phyloP scores from a whole-genome alignment of 2,888 invertebrate genomes.

The Clistopyga incitator region DNA sequence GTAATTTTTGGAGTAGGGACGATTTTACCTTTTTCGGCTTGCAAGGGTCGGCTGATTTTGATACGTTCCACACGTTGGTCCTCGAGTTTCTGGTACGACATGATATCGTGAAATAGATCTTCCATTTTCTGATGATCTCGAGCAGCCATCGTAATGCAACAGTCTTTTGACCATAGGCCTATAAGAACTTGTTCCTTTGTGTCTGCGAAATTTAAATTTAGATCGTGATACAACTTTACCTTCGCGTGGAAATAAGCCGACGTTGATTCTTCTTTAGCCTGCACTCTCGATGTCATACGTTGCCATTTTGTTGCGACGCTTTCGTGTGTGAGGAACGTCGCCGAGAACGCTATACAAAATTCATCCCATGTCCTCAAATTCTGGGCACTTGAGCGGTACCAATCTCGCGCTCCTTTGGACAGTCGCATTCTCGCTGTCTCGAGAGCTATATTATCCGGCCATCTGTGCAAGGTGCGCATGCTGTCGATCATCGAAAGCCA shows the following conservation, averaged over 20 bases:
- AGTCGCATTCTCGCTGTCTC: conserved; percentile 32
- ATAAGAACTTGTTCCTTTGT: not conserved
- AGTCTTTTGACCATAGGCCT: conserved; percentile 28
- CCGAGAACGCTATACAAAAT: not conserved
- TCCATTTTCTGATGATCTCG: conserved; percentile 10
- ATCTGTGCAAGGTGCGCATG: conserved; percentile 33
- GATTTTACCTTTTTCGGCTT: too few relatives aligned
- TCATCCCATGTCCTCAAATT: not conserved
- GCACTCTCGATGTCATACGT: conserved; percentile 9
- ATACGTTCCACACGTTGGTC: not conserved
- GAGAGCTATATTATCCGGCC: conserved; percentile 33
- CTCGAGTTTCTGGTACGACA: not conserved
- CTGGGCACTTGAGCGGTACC: conserved; percentile 4
- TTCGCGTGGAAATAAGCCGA: conserved; percentile 22
- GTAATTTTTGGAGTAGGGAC: too few relatives aligned
- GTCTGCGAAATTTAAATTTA: conserved; percentile 19
- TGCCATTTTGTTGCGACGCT: not conserved
- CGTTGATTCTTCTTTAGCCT: not conserved
- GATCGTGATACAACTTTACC: not conserved
- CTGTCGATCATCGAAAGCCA: conserved; percentile 27
- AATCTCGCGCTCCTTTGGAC: conserved; percentile 26
- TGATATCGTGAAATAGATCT: not conserved
- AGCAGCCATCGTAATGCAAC: conserved; percentile 14
- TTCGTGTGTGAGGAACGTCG: conserved; percentile 18
- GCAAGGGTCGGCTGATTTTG: too few relatives aligned